Percentiles rank a stretch among this genome's conserved stretches.
Conservation (phyloP, 2,113 vertebrate genomes). For the Ptychochromis oligacanthus region DNA sequence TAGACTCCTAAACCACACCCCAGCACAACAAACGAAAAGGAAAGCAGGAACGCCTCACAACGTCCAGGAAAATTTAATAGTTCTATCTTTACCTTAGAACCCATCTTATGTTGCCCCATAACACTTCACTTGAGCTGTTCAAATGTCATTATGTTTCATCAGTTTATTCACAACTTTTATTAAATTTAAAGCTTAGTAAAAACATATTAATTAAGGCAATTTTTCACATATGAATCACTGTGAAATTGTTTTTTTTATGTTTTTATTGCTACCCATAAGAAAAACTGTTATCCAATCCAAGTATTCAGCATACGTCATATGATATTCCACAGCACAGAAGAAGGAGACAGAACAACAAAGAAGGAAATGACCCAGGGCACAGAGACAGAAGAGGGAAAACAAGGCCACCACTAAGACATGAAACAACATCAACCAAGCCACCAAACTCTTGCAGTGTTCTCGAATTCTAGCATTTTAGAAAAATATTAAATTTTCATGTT, state of each 20-base stretch:
- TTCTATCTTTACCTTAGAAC: not conserved
- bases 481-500: fast-evolving
- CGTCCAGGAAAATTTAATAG: not conserved
- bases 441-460: not conserved
- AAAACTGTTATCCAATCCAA: not conserved
- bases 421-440: not conserved
- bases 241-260: not conserved
- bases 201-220: not conserved
- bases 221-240: not conserved
- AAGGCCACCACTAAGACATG: not conserved
- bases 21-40: not conserved
- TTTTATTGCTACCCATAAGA: not conserved
- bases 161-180: not conserved
- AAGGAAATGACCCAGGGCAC: not conserved
- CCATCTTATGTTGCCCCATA: not conserved
- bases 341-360: not conserved
- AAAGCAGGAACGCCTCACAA: not conserved
- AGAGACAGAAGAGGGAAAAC: not conserved
- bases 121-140: slow-evolving; percentile 2
- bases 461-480: not conserved
- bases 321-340: not conserved
- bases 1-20: not conserved
- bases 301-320: not conserved
- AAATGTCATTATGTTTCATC: not conserved
- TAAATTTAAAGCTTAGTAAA: not conserved